These are phyloP conservation scores for Crambe crambe DNA, from an alignment of 37 sponge, comb jelly and placozoan genomes.

Conservation along the genomic window DNA sequence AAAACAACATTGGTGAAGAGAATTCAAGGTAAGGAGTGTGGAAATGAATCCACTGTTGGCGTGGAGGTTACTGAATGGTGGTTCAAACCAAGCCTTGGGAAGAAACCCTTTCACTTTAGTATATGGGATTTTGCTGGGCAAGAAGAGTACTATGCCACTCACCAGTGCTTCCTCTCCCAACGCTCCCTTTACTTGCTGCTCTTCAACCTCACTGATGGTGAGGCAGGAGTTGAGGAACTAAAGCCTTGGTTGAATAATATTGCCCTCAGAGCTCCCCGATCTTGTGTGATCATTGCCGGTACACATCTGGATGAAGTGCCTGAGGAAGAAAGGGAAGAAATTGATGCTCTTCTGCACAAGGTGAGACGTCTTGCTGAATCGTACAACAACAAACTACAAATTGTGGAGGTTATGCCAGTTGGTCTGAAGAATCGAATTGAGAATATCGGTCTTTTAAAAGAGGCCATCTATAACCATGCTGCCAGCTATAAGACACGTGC, in stretches of 20 bases:
- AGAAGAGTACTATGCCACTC: conserved; percentile 94
- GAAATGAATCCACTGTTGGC: conserved; percentile 90
- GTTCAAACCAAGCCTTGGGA: conserved; percentile 52
- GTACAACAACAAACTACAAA: conserved; percentile 59
- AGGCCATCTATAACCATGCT: conserved; percentile 85
- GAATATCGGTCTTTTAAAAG: conserved; percentile 71
- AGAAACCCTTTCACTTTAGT: conserved; percentile 68
- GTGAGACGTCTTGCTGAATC: conserved; percentile 41
- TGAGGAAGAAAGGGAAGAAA: conserved; percentile 46
- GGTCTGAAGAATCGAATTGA: conserved; percentile 61
- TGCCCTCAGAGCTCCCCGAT: conserved; percentile 75
- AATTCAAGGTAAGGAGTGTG: conserved; percentile 73
- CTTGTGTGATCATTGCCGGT: conserved; percentile 83
- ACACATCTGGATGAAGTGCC: conserved; percentile 82
- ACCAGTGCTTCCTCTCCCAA: conserved; percentile 93
- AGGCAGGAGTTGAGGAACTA: conserved; percentile 77
- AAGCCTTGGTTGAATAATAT: conserved; percentile 93
- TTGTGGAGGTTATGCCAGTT: conserved; percentile 60
- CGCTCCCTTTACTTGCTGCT: conserved; percentile 90
- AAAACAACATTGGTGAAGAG: conserved; percentile 92
- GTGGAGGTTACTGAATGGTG: conserved; percentile 89
- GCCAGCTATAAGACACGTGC: conserved; percentile 41
- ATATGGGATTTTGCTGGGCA: conserved; percentile 98
- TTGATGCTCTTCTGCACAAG: conserved; percentile 36
- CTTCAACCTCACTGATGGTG: conserved; percentile 80